These are phyloP conservation scores for Cydia strobilella DNA, from an alignment of 1,140 invertebrate species.

Conservation along the genomic window DNA sequence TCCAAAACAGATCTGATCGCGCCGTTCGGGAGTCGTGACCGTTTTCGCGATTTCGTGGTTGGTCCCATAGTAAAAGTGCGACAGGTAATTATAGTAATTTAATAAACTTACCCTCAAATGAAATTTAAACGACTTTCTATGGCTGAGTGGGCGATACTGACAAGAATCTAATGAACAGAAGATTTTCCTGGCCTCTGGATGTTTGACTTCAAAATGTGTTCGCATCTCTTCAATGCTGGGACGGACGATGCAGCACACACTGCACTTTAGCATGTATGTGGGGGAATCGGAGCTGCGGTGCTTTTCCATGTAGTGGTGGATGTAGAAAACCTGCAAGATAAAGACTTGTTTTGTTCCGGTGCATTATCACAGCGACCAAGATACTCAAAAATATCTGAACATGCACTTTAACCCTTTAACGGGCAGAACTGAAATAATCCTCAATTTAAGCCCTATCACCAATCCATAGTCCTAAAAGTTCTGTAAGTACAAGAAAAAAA, in stretches of 20 bases:
- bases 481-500: too few species aligned
- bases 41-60: too few species aligned
- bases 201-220: conserved; percentile 59
- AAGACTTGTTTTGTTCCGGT: not conserved
- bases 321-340: conserved; percentile 64
- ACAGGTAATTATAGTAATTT: too few species aligned
- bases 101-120: conserved; percentile 66
- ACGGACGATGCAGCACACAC: conserved; percentile 59
- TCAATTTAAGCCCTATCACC: too few species aligned
- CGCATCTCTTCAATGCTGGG: conserved; percentile 59
- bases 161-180: conserved; percentile 71
- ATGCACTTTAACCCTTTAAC: too few species aligned
- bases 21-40: too few species aligned
- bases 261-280: conserved; percentile 63
- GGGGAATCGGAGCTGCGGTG: conserved; percentile 45
- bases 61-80: too few species aligned
- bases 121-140: conserved; percentile 69
- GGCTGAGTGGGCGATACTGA: conserved; percentile 66
- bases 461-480: too few species aligned
- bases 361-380: too few species aligned
- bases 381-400: too few species aligned
- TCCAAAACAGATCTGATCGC: too few species aligned
- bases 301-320: conserved; percentile 62
- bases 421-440: too few species aligned
- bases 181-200: conserved; percentile 67